Percentiles rank a stretch among this genome's conserved stretches.
phyloP scores from a whole-genome alignment of 2,797 vertebrate genomes.

The Meda fulgida region DNA sequence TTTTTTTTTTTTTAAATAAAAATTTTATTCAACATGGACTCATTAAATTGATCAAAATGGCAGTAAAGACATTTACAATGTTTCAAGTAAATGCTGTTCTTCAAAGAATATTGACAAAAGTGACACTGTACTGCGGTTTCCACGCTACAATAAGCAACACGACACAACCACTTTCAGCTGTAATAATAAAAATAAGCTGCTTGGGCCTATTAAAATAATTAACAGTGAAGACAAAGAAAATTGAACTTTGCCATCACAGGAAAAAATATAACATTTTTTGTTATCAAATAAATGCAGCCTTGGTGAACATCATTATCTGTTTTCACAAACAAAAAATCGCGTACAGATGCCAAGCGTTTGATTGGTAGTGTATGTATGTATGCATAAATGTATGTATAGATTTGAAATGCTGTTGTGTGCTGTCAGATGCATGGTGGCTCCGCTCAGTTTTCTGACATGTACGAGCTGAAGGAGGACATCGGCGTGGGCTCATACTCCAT shows the following conservation, averaged over 20 bases:
- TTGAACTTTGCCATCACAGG: background rate
- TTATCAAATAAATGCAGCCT: background rate
- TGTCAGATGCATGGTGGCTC: slow-evolving; percentile 87
- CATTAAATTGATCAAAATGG: too few relatives aligned
- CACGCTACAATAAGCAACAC: too few relatives aligned
- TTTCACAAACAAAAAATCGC: background rate
- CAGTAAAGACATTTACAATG: too few relatives aligned
- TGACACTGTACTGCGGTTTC: too few relatives aligned
- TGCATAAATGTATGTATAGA: background rate
- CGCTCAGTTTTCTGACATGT: slow-evolving; percentile 89
- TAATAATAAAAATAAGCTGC: too few relatives aligned
- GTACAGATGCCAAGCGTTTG: background rate
- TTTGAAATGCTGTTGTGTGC: slow-evolving; percentile 17
- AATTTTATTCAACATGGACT: too few relatives aligned
- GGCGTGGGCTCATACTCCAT: slow-evolving; percentile 97
- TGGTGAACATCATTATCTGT: background rate
- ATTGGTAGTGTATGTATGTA: background rate
- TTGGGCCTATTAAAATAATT: too few relatives aligned
- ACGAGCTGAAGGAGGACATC: slow-evolving; percentile 96
- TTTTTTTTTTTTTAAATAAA: too few relatives aligned
- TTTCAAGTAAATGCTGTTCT: too few relatives aligned
- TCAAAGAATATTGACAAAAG: too few relatives aligned
- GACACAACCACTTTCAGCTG: too few relatives aligned
- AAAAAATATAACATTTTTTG: too few relatives aligned
- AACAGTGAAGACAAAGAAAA: background rate